Percentiles rank a stretch among this genome's conserved stretches.
Conservation (phyloP, 2,797 vertebrate genomes). For the Falco cherrug region DNA sequence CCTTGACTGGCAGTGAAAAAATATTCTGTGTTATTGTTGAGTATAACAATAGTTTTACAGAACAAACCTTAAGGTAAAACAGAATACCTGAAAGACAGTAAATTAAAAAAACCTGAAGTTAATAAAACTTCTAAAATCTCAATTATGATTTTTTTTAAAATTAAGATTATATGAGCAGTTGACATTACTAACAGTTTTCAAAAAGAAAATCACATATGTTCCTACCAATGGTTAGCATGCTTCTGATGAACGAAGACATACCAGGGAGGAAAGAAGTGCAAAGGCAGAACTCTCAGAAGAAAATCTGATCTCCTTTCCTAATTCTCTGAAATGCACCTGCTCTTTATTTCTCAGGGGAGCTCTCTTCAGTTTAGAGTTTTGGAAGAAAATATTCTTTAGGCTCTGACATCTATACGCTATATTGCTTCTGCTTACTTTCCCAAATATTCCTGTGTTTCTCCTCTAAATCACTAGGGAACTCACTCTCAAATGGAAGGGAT, state of each 20-base stretch:
- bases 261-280: neutral
- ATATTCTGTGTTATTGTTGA: neutral
- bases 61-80: neutral
- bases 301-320: neutral
- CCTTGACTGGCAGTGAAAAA: neutral
- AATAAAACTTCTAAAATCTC: neutral
- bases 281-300: neutral
- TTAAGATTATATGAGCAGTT: neutral
- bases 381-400: neutral
- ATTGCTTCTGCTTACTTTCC: neutral
- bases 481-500: fast-evolving
- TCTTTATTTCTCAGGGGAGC: neutral
- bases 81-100: neutral
- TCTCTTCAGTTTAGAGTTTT: neutral
- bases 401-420: neutral
- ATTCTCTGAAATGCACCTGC: neutral
- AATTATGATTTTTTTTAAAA: neutral
- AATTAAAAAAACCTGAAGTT: neutral
- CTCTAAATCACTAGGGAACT: neutral
- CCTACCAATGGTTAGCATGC: neutral
- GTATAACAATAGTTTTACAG: neutral
- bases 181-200: neutral
- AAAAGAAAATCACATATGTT: neutral
- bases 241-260: neutral
- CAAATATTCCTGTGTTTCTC: neutral